Conservation (phyloP, 2,888 invertebrate genomes). For the Stegophylla sp. region DNA sequence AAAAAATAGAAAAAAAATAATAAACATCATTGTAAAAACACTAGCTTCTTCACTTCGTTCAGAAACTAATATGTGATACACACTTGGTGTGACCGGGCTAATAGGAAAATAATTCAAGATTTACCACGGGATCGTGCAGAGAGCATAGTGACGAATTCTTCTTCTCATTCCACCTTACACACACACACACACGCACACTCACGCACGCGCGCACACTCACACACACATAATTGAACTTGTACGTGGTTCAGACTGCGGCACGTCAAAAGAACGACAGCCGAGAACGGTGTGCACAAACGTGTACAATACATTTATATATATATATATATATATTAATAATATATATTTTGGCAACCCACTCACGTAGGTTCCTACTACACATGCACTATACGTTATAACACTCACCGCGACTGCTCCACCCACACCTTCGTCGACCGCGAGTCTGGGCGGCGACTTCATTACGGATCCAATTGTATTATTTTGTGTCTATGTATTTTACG, state of each 20-base stretch:
- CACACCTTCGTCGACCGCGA: background rate
- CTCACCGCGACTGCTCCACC: too few relatives aligned
- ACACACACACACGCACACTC: too few relatives aligned
- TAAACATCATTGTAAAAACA: too few relatives aligned
- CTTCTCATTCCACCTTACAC: background rate
- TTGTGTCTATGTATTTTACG: conserved; percentile 35
- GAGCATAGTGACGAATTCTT: background rate
- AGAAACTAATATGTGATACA: too few relatives aligned
- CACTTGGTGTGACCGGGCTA: background rate
- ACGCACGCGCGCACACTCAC: background rate
- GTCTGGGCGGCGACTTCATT: conserved; percentile 36
- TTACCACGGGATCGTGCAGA: background rate
- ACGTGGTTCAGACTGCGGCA: conserved; percentile 27
- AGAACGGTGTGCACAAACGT: background rate
- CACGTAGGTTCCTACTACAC: conserved; percentile 23
- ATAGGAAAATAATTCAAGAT: conserved; percentile 11
- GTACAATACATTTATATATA: background rate
- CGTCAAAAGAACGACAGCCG: conserved; percentile 47
- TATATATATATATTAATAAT: background rate
- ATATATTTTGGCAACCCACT: conserved; percentile 38
- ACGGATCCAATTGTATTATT: conserved; percentile 44
- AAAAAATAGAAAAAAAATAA: too few relatives aligned
- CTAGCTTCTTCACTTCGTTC: too few relatives aligned
- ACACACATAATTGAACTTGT: conserved; percentile 44
- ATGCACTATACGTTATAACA: background rate